Conservation (phyloP, 1,140 invertebrate species). For the Drosophila oshimai region DNA sequence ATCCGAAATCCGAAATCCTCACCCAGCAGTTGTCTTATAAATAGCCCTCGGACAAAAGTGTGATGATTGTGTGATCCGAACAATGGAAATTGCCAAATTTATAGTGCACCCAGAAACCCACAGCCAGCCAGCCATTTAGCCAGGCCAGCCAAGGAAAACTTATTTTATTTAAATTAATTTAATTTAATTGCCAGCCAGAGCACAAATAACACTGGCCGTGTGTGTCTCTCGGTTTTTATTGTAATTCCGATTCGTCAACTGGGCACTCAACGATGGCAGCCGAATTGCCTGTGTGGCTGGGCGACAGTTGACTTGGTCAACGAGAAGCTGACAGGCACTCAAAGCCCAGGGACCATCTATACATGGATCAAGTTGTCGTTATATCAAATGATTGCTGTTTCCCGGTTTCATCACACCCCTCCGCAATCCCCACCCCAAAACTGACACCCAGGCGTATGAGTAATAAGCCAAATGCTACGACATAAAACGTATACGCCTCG, state of each 20-base stretch:
- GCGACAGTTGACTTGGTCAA: constrained; percentile 19
- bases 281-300: background rate
- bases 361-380: background rate
- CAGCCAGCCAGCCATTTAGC: constrained; percentile 24
- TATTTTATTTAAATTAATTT: constrained; percentile 82
- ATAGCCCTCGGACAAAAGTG: constrained; percentile 82
- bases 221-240: constrained; percentile 43
- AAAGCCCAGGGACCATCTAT: background rate
- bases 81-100: constrained; percentile 79
- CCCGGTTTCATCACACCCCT: background rate
- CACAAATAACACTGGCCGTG: constrained; percentile 21
- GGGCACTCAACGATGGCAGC: constrained; percentile 1
- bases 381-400: background rate
- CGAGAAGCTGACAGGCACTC: background rate
- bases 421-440: background rate
- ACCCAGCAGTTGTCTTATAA: constrained; percentile 57
- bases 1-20: constrained; percentile 50
- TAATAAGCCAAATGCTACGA: constrained; percentile 58
- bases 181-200: constrained; percentile 75
- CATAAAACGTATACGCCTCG: constrained; percentile 69
- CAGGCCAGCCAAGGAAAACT: constrained; percentile 64
- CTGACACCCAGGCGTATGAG: constrained; percentile 66
- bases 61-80: constrained; percentile 54
- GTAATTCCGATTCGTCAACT: constrained; percentile 71
- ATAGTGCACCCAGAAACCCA: constrained; percentile 75